phyloP scores from a whole-genome alignment of 2,113 vertebrate species.

The Narcine bancroftii region DNA sequence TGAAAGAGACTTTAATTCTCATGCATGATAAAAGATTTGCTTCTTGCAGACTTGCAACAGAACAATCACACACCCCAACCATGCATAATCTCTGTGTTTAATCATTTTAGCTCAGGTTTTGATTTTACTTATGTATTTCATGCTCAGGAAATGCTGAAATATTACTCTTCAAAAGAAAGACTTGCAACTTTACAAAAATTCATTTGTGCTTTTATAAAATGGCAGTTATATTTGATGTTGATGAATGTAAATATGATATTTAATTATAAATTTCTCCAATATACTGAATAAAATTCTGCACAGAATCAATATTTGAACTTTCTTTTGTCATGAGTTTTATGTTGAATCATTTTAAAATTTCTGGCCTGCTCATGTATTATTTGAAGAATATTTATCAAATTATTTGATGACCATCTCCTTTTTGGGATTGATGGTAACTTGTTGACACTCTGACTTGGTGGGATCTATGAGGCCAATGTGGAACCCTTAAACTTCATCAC shows the following conservation, averaged over 20 bases:
- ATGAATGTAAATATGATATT: not conserved
- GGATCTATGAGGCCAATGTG: no score
- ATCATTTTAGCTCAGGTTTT: no score
- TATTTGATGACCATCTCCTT: not conserved
- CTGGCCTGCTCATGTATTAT: not conserved
- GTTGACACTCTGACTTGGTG: not conserved
- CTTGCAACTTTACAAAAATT: not conserved
- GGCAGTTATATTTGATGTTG: not conserved
- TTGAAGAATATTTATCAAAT: not conserved
- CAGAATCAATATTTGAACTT: not conserved
- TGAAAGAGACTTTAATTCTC: no score
- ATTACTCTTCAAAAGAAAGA: not conserved
- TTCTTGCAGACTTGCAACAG: no score
- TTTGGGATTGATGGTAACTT: not conserved
- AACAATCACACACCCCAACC: no score
- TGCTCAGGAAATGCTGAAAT: not conserved
- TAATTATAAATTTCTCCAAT: not conserved
- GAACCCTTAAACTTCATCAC: no score
- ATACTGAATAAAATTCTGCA: not conserved
- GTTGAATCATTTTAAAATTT: not conserved
- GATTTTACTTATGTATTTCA: constrained; percentile 8
- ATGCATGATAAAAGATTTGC: no score
- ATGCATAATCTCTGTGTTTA: no score
- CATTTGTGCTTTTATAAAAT: not conserved
- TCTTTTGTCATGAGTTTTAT: not conserved